Evolutionary conservation across 2,113 vertebrate species (phyloP), one percentile per base, ranked within the genome.

Genomic region (Gallinago undulata): DNA sequence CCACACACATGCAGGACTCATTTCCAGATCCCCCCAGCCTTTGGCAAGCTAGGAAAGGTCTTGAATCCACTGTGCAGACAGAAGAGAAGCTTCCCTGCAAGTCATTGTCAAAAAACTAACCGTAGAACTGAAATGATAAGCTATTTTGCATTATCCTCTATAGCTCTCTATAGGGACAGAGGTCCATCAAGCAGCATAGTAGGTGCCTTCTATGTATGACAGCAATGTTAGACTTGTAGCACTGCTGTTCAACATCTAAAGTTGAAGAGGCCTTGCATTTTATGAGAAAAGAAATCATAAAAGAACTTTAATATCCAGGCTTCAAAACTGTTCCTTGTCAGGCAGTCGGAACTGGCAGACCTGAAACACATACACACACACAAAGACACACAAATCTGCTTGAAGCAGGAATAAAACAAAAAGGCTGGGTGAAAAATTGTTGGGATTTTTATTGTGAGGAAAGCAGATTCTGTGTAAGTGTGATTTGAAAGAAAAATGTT

Each of bases 71-170:
- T 43, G 10, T 9, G 10, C 30, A 89, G 67, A 89, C n/a, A 21
- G 7, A 62, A 75, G 2, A 84, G 24, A 9, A 56, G 12, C 39
- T 70, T 77, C 15, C 15, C 4, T 0, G 2, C 30, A 53, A 73
- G 11, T 3, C 2, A 0, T 22, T 50, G 19, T 7, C 31, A 62
- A 27, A 5, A 41, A 62, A 2, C 28, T 55, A 69, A 3, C 8
- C 19, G 21, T 5, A 83, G 35, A 83, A 73, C 15, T 19, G 33
- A 91, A 59, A 27, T 12, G 11, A 53, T 28, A 9, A n/a, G 30
- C 14, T 77, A 16, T 48, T 41, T 63, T 72, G 18, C 37, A 23
- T 56, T 57, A 23, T 37, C 19, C 16, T 91, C 59, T 37, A 45
- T 50, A 51, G 28, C 7, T 57, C 31, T 50, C 33, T 57, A 7